Percentiles rank a stretch among this genome's conserved stretches.
Evolutionary conservation across 2,113 vertebrate species (phyloP).

Genomic region (Typhlomys cinereus): DNA sequence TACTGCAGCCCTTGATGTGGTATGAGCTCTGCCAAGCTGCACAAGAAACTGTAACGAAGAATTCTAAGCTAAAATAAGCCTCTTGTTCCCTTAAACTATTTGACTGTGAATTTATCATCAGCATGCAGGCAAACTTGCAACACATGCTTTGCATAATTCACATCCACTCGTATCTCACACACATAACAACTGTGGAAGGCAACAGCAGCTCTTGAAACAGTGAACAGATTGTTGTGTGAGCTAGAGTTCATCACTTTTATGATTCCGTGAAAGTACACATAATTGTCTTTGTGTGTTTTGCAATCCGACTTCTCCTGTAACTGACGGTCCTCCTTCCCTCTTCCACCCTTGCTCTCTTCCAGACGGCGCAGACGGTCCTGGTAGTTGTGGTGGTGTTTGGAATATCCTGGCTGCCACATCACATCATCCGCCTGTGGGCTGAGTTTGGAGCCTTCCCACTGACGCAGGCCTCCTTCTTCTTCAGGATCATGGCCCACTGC

Average conservation of each 20-base stretch:
- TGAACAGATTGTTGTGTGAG: neutral
- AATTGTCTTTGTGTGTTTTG: fast-evolving
- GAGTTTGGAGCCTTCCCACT: conserved; percentile 97
- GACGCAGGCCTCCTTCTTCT: conserved; percentile 94
- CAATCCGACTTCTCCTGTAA: neutral
- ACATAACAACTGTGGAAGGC: neutral
- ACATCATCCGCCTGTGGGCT: conserved; percentile 95
- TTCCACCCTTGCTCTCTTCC: conserved; percentile 52
- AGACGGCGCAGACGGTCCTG: conserved; percentile 98
- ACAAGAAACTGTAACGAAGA: no score
- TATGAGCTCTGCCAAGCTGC: no score
- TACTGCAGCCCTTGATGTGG: no score
- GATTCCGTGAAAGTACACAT: neutral
- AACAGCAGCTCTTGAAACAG: fast-evolving
- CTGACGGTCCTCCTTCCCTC: neutral
- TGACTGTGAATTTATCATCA: no score
- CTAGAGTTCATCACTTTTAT: fast-evolving
- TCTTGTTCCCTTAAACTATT: no score
- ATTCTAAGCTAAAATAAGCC: no score
- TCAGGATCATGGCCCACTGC: conserved; percentile 94
- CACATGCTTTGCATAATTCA: neutral
- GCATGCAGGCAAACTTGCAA: no score
- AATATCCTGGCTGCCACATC: conserved; percentile 97
- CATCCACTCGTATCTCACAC: fast-evolving
- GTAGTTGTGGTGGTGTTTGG: conserved; percentile 99